Percentiles rank a stretch among this genome's conserved stretches.
Evolutionary conservation across 37 sponge, comb jelly and placozoan species (phyloP).

Genomic region (Ephydatia muelleri): DNA sequence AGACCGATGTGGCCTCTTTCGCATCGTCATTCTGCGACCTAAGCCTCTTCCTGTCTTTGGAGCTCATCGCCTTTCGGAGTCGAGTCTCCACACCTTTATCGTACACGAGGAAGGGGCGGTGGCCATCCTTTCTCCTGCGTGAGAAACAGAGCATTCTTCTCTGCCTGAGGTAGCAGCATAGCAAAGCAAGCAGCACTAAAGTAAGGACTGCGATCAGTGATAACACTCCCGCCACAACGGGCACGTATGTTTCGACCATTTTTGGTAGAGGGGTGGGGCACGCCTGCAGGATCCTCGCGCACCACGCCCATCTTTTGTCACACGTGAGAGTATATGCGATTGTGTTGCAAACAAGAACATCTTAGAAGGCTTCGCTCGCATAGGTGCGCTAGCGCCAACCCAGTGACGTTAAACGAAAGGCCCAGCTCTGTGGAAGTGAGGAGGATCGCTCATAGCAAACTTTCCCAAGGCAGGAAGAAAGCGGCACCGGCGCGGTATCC

Average conservation of each 20-base stretch:
- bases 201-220: conserved; percentile 38
- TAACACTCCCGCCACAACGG: conserved; percentile 6
- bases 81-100: conserved; percentile 16
- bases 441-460: conserved; percentile 23
- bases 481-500: conserved; percentile 25
- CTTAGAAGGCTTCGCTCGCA: neutral
- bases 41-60: neutral
- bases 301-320: conserved; percentile 44
- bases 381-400: neutral
- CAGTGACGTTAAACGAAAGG: neutral
- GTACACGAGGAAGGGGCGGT: conserved; percentile 17
- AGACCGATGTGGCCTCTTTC: neutral
- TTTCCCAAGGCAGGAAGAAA: conserved; percentile 15
- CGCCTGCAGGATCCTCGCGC: neutral
- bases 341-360: neutral
- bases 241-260: neutral
- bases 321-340: conserved; percentile 5
- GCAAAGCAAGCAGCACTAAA: neutral
- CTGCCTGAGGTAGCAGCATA: conserved; percentile 26
- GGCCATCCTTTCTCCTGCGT: neutral
- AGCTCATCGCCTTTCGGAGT: conserved; percentile 2
- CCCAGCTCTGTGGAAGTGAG: conserved; percentile 3
- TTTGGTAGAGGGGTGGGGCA: conserved; percentile 31
- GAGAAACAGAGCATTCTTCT: conserved; percentile 53
- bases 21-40: conserved; percentile 3